Evolutionary conservation across 1,140 invertebrate species (phyloP).

Genomic region (Dinoponera quadriceps): DNA sequence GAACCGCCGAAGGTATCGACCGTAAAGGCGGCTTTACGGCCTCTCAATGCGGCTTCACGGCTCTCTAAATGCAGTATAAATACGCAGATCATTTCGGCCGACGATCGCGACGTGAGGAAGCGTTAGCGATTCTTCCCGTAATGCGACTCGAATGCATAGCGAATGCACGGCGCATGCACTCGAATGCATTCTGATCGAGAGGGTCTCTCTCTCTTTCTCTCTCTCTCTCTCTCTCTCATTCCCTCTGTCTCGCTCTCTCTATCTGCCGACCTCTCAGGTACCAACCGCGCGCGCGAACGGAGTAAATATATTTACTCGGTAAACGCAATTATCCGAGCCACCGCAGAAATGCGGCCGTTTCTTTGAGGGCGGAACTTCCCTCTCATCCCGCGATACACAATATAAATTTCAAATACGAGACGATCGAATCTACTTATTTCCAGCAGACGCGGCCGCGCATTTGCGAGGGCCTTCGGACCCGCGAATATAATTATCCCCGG

Average conservation of each 20-base stretch:
- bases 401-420: conserved; percentile 58
- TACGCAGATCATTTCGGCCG: conserved; percentile 6
- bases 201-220: not conserved
- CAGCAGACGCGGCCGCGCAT: conserved; percentile 10
- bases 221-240: no score
- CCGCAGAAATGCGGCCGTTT: not conserved
- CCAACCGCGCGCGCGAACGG: not conserved
- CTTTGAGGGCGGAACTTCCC: conserved; percentile 7
- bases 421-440: conserved; percentile 60
- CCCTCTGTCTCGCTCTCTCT: no score
- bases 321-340: conserved; percentile 54
- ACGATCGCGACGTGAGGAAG: not conserved
- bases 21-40: not conserved
- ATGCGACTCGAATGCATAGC: not conserved
- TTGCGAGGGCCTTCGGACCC: conserved; percentile 11
- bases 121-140: conserved; percentile 13
- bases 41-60: not conserved
- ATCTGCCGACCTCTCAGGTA: no score
- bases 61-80: not conserved
- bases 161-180: conserved; percentile 6
- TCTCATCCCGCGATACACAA: conserved; percentile 33
- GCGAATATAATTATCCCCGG: conserved; percentile 18
- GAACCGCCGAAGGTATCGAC: conserved; percentile 4
- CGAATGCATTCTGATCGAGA: conserved; percentile 28
- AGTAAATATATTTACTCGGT: conserved; percentile 47